Percentiles rank a stretch among this genome's conserved stretches.
These are phyloP conservation scores for Otolemur garnettii DNA, from an alignment of 2,113 vertebrate species.

Conservation along the genomic window DNA sequence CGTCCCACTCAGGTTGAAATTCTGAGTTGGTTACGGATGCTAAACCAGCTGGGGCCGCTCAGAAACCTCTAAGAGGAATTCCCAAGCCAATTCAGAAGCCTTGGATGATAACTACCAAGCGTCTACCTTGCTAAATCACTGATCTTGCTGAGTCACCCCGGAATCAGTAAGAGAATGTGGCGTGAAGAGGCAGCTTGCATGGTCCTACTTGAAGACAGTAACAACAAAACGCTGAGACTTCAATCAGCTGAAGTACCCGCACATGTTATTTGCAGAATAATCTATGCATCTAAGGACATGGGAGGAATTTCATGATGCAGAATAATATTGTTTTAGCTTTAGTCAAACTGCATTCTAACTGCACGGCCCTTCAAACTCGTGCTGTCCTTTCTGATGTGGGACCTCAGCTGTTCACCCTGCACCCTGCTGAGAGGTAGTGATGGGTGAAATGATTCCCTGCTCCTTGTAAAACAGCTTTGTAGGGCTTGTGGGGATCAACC, in stretches of 20 bases:
- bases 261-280: not conserved
- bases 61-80: not conserved
- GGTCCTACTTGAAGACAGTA: constrained; percentile 1
- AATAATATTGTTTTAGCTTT: not conserved
- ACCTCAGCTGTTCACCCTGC: no score
- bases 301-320: not conserved
- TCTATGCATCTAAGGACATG: not conserved
- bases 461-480: not conserved
- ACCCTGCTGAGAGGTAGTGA: not conserved
- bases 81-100: not conserved
- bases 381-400: not conserved
- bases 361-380: not conserved
- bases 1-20: not conserved
- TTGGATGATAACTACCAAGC: not conserved
- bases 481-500: not conserved
- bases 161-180: not conserved
- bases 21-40: not conserved
- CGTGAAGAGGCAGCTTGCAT: not conserved
- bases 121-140: not conserved
- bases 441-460: not conserved
- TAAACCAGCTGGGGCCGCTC: not conserved
- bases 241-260: not conserved
- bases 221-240: not conserved
- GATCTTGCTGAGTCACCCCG: not conserved
- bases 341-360: not conserved